Base-by-base conservation (phyloP, 23 tunicate genomes). In the Trididemnum nubilum region DNA sequence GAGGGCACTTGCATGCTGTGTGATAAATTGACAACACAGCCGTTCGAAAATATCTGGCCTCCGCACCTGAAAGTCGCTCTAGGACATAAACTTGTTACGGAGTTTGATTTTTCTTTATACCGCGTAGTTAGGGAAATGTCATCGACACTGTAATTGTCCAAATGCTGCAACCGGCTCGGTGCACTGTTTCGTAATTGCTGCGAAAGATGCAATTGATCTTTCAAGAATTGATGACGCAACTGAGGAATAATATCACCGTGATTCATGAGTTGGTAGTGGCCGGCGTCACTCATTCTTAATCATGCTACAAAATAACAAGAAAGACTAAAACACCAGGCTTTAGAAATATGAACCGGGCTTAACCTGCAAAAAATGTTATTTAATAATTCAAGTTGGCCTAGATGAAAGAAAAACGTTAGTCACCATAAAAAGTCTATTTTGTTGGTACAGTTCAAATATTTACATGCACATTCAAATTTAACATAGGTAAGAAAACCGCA, bases 121-220 rank as follows among this genome's bases (percentile, higher is more conserved):
- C 71, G 71, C 18, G 75, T 35, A 2, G 33, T 80, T 33, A 9
- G 24, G 5, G 81, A 52, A 19, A 3, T 28, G 2, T 51, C 66
- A 39, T 5, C 29, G 7, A 15, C 5, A 54, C 22, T 24, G 23
- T 57, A 3, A 36, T 59, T 60, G 34, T 73, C 73, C 24, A 73
- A 49, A 59, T 73, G 51, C 36, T 83, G 81, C 81, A 83, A 37
- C 7, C 87, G 57, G 37, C 87, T 83, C 22, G 87, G 87, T 15
- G 87, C 87, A 60, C 87, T 83, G 72, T 83, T 73, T 4, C 87
- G 67, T 36, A 52, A 5, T 12, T 50, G 39, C 35, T 28, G 38
- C 5, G 74, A n/a, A 21, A 67, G 33, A 31, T 31, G 38, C 74
- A 67, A 33, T 12, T 33, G 19, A 4, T 12, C 38, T 67, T 67